Evolutionary conservation across 2,797 vertebrate genomes (phyloP).

Genomic region (Bovichtus variegatus): DNA sequence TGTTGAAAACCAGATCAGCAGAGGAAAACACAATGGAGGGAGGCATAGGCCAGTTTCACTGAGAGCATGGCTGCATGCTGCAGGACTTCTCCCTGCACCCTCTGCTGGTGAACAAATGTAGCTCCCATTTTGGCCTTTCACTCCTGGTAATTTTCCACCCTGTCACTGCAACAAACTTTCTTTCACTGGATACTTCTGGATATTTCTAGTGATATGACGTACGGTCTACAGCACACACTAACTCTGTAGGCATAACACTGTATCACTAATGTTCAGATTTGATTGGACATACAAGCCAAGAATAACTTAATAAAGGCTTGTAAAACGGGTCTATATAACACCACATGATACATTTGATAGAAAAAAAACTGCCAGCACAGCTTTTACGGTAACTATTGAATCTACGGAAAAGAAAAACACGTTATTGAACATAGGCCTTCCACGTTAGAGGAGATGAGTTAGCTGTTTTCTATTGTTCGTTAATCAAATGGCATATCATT

Average conservation of each 20-base stretch:
- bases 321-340: neutral
- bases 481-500: constrained; percentile 58
- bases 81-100: constrained; percentile 40
- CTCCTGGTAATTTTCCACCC: constrained; percentile 76
- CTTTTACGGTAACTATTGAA: neutral
- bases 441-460: constrained; percentile 40
- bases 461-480: constrained; percentile 60
- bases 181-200: constrained; percentile 43
- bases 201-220: constrained; percentile 34
- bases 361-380: neutral
- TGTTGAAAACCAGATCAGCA: constrained; percentile 22
- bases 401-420: neutral
- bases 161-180: neutral
- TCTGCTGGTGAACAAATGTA: constrained; percentile 55
- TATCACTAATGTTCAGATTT: neutral
- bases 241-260: neutral
- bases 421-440: neutral
- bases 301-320: neutral
- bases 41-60: neutral
- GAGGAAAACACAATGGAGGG: neutral
- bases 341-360: neutral
- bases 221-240: neutral
- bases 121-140: neutral
- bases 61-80: constrained; percentile 26
- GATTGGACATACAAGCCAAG: neutral